Evolutionary conservation across 2,113 vertebrate genomes (phyloP).

Genomic region (Deroptyus accipitrinus): DNA sequence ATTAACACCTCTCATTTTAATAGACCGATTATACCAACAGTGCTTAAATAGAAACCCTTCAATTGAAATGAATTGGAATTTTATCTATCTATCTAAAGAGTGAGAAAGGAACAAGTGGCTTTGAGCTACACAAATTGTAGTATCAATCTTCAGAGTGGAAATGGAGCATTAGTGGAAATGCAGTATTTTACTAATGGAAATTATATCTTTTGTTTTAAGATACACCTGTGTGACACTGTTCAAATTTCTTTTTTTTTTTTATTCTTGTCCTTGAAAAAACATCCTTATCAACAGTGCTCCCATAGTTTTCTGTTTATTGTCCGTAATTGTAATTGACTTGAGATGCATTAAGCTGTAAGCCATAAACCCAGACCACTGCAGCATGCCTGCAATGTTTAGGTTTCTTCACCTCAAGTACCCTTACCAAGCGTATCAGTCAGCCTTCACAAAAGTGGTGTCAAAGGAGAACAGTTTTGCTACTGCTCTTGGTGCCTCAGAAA

Average conservation of each 20-base stretch:
- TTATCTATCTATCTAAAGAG: conserved; percentile 11
- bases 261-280: not conserved
- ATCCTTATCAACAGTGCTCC: not conserved
- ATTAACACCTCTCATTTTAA: conserved; percentile 76
- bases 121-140: conserved; percentile 4
- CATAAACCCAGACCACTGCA: not conserved
- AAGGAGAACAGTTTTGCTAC: not conserved
- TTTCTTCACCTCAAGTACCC: not conserved
- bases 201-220: not conserved
- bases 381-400: not conserved
- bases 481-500: not conserved
- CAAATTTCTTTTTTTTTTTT: not conserved
- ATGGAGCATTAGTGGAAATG: not conserved
- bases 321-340: not conserved
- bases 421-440: not conserved
- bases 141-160: conserved; percentile 3
- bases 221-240: not conserved
- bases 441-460: not conserved
- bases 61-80: conserved; percentile 60
- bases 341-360: not conserved
- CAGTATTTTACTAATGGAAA: conserved; percentile 8
- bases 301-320: not conserved
- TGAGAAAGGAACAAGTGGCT: not conserved
- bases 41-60: conserved; percentile 46
- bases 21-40: conserved; percentile 46